Evolutionary conservation across 2,888 invertebrate species (phyloP).

Genomic region (Phortica okadai): DNA sequence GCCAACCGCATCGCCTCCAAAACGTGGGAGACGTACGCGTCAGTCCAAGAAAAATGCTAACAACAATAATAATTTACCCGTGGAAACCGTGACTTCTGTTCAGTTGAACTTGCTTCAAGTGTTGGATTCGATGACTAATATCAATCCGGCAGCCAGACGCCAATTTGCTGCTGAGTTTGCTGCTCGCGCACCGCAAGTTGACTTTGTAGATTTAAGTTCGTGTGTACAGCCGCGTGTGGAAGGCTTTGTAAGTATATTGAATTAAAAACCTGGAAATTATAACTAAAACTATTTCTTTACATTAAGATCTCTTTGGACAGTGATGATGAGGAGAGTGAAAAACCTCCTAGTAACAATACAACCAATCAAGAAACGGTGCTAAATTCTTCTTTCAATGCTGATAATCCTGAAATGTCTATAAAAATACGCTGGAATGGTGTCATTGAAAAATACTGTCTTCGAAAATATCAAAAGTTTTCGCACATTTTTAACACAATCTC

Average conservation of each 20-base stretch:
- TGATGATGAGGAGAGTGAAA: slow-evolving; percentile 47
- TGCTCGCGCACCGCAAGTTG: slow-evolving; percentile 57
- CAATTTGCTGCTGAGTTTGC: slow-evolving; percentile 55
- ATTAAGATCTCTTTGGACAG: slow-evolving; percentile 61
- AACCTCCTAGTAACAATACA: not conserved
- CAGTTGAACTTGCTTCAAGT: too few species aligned
- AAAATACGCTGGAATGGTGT: slow-evolving; percentile 68
- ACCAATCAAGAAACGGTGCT: not conserved
- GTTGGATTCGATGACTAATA: not conserved
- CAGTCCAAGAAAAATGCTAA: slow-evolving; percentile 16
- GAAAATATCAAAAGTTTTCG: slow-evolving; percentile 70
- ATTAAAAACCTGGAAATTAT: not conserved
- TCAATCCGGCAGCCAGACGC: slow-evolving; percentile 48
- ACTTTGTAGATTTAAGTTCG: slow-evolving; percentile 63
- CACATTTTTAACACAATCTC: slow-evolving; percentile 65
- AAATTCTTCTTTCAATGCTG: slow-evolving; percentile 57
- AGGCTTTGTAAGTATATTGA: slow-evolving; percentile 57
- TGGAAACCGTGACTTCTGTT: too few species aligned
- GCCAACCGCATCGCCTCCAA: too few species aligned
- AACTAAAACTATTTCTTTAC: not conserved
- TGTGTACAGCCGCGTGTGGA: slow-evolving; percentile 61
- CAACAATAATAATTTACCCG: not conserved
- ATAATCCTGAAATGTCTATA: slow-evolving; percentile 67
- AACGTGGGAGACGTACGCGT: not conserved
- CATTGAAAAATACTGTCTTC: slow-evolving; percentile 61